These are phyloP conservation scores for Temnothorax rugatulus DNA, from an alignment of 2,888 invertebrate genomes.

Conservation along the genomic window DNA sequence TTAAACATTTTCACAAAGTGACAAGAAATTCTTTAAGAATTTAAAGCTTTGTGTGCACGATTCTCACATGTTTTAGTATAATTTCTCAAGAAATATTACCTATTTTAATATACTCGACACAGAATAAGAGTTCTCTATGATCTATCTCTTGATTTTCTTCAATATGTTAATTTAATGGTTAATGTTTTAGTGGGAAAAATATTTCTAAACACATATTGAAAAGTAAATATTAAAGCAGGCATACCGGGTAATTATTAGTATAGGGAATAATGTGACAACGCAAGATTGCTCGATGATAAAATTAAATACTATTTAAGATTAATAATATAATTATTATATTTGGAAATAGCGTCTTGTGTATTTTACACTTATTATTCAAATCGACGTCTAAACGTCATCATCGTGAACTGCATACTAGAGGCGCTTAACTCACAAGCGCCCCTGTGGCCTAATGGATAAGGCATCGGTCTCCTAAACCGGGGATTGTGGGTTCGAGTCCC, in stretches of 20 bases:
- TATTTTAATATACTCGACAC: background rate
- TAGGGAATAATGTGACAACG: background rate
- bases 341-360: background rate
- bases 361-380: background rate
- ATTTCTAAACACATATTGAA: background rate
- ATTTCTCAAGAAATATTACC: background rate
- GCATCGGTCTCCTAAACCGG: conserved; percentile 95
- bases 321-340: background rate
- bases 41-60: background rate
- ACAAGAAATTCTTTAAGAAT: background rate
- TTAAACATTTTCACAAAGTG: background rate
- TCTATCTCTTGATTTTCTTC: background rate
- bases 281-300: background rate
- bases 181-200: background rate
- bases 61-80: background rate
- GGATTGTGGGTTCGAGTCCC: conserved; percentile 95
- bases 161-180: background rate
- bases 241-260: background rate
- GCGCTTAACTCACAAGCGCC: conserved; percentile 85
- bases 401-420: background rate
- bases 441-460: conserved; percentile 95
- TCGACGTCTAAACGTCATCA: background rate
- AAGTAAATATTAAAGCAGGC: background rate
- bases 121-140: background rate
- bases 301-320: background rate